Evolutionary conservation across 1,140 invertebrate species (phyloP), one percentile per base, ranked within the genome.

Genomic region (Mercenaria mercenaria): DNA sequence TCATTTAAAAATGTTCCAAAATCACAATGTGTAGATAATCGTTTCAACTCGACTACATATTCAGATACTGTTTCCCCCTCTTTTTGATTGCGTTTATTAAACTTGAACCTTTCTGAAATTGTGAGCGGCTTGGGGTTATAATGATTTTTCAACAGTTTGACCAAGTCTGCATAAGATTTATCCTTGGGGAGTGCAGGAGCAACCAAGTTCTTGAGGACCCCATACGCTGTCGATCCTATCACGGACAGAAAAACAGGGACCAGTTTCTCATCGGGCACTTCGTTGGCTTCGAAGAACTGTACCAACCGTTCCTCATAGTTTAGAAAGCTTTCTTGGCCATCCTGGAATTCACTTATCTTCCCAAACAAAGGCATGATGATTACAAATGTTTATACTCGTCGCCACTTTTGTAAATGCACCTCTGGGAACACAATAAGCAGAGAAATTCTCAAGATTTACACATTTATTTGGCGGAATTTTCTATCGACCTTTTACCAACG

Each of bases 71-170:
- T 81, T 59, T 81, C 77, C 26, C 77, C 77, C 26, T 81, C 77
- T 18, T 61, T 81, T 59, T 81, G 77, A 59, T 81, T 81, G 10
- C 77, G 8, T 81, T 81, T 56, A 81, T 81, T 81, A 61, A 81
- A 81, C 15, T 81, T 81, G n/a, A 81, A 81, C 0, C 77, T 0
- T 81, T 56, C 77, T 20, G 47, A 81, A 81, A 81, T 81, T 6
- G 37, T 50, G 18, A 81, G 43, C 20, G 77, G 77, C 47, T 37
- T 81, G 10, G 47, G 77, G 26, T 37, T 81, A 32, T 81, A 81
- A 32, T 81, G 77, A 37, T 59, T 39, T 39, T 56, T 81, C 0
- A 81, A 39, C 0, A 61, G 18, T 61, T 29, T 29, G 3, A 81
- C 77, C 32, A 81, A 18, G 6, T 56, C 0, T 20, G 26, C 20